Conservation (phyloP, 2,888 invertebrate genomes). For the Hydrotaea cyrtoneurina region DNA sequence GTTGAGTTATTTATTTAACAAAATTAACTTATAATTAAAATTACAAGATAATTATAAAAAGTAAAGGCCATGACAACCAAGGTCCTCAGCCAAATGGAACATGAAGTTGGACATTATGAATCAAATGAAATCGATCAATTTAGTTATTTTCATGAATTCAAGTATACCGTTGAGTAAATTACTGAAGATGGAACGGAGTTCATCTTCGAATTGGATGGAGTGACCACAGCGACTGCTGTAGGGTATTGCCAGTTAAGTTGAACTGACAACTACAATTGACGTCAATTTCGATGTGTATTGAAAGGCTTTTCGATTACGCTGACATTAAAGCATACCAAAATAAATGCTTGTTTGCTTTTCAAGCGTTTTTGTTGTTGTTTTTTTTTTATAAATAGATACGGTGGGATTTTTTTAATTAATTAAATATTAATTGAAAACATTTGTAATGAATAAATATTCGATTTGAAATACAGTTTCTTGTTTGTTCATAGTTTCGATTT, state of each 20-base stretch:
- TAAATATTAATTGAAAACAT: conserved; percentile 1
- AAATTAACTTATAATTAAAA: too few species aligned
- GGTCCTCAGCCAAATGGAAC: too few species aligned
- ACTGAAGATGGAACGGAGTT: too few species aligned
- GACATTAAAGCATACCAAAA: conserved; percentile 5
- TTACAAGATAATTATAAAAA: too few species aligned
- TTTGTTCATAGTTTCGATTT: not conserved
- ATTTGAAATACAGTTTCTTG: not conserved
- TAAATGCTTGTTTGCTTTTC: not conserved
- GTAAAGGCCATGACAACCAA: too few species aligned
- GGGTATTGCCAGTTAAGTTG: not conserved
- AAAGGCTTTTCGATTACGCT: not conserved
- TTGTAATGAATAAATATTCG: not conserved
- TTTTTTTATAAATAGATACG: not conserved
- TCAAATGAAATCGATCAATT: too few species aligned
- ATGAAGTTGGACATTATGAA: too few species aligned
- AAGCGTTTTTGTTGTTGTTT: not conserved
- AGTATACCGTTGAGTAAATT: too few species aligned
- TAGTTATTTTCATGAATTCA: too few species aligned
- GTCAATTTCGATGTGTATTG: not conserved
- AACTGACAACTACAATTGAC: not conserved
- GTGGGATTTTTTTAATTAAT: not conserved
- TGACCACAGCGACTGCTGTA: too few species aligned
- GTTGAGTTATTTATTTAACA: too few species aligned
- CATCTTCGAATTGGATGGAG: too few species aligned